phyloP scores from a whole-genome alignment of 2,888 invertebrate genomes.

The Andricus quercusramuli region DNA sequence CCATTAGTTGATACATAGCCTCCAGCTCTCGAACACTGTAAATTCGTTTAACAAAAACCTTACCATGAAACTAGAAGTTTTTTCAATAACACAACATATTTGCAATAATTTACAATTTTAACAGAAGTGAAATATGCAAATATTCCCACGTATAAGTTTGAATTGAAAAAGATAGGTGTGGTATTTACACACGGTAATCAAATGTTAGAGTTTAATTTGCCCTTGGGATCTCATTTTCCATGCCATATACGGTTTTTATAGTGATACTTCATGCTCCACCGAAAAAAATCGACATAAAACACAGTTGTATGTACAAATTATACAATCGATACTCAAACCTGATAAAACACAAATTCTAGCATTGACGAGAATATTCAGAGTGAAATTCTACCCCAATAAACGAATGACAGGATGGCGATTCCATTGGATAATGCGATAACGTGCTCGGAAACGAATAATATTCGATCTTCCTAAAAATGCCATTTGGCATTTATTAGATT shows the following conservation, averaged over 20 bases:
- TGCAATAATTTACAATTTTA: background rate
- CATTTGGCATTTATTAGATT: background rate
- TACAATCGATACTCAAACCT: background rate
- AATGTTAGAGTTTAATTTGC: constrained; percentile 15
- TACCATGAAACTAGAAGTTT: background rate
- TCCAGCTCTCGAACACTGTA: background rate
- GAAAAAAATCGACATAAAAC: background rate
- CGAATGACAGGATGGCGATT: background rate
- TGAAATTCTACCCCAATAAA: background rate
- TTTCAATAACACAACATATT: background rate
- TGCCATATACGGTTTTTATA: constrained; percentile 16
- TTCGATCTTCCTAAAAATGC: background rate
- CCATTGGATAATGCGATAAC: background rate
- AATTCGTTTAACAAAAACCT: background rate
- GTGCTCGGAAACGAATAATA: constrained; percentile 8
- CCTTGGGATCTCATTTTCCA: background rate
- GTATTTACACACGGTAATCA: background rate
- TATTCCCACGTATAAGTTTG: background rate
- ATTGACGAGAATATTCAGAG: background rate
- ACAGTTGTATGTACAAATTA: constrained; percentile 13
- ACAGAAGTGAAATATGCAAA: background rate
- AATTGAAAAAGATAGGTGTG: background rate
- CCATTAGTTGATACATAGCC: constrained; percentile 10
- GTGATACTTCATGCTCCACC: constrained; percentile 23
- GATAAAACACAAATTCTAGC: background rate